phyloP scores from a whole-genome alignment of 2,797 vertebrate species.

The Moxostoma hubbsi region DNA sequence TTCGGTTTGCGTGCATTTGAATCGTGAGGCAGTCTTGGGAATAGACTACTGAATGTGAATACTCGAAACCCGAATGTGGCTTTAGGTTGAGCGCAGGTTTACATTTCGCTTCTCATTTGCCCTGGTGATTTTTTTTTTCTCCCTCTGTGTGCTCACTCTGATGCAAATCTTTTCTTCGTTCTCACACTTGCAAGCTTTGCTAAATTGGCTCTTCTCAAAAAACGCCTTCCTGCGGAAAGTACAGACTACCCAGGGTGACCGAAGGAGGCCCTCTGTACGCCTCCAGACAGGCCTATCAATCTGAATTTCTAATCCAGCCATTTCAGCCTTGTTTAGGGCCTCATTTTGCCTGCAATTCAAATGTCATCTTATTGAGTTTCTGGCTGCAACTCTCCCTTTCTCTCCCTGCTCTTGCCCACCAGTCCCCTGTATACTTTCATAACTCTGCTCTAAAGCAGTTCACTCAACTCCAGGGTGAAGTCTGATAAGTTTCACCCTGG shows the following conservation, averaged over 20 bases:
- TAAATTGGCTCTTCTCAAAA: slow-evolving; percentile 52
- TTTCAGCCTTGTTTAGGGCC: slow-evolving; percentile 54
- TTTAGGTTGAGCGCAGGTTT: slow-evolving; percentile 12
- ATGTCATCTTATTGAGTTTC: slow-evolving; percentile 60
- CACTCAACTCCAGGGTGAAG: background rate
- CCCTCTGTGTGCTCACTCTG: slow-evolving; percentile 11
- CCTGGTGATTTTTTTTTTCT: slow-evolving; percentile 30
- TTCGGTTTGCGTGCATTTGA: slow-evolving; percentile 29
- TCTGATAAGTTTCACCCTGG: slow-evolving; percentile 16
- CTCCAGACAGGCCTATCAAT: slow-evolving; percentile 55
- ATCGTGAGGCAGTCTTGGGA: slow-evolving; percentile 24
- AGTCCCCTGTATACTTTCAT: slow-evolving; percentile 24
- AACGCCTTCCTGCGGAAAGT: slow-evolving; percentile 28
- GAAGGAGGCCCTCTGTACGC: slow-evolving; percentile 16
- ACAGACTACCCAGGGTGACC: slow-evolving; percentile 47
- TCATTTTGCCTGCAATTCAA: slow-evolving; percentile 58
- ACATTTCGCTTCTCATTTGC: slow-evolving; percentile 39
- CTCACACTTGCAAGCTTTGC: slow-evolving; percentile 22
- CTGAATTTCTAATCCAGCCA: slow-evolving; percentile 57
- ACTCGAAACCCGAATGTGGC: slow-evolving; percentile 29
- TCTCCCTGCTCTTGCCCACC: slow-evolving; percentile 10
- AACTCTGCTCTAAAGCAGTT: slow-evolving; percentile 42
- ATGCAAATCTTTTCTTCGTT: slow-evolving; percentile 42
- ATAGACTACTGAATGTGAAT: slow-evolving; percentile 40
- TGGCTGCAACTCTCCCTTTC: slow-evolving; percentile 26